phyloP scores from a whole-genome alignment of 2,888 invertebrate genomes.

The Agrotis clavis region DNA sequence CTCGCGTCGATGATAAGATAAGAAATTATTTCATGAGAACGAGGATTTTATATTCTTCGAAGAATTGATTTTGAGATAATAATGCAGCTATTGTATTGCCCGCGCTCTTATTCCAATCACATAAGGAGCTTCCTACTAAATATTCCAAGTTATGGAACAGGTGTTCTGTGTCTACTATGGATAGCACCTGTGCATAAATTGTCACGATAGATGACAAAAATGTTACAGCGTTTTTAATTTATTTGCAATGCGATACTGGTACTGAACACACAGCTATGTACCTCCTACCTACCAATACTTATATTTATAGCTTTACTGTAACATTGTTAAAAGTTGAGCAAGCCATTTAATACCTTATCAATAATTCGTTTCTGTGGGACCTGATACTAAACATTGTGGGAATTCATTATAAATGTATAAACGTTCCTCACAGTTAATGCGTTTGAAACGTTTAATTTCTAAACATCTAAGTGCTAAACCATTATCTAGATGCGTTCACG shows the following conservation, averaged over 20 bases:
- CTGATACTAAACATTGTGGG: too few relatives aligned
- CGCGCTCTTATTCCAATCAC: constrained; percentile 18
- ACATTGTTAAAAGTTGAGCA: too few relatives aligned
- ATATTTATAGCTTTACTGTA: neutral
- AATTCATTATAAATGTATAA: too few relatives aligned
- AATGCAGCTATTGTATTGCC: neutral
- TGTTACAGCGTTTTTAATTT: neutral
- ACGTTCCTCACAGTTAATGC: too few relatives aligned
- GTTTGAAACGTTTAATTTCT: too few relatives aligned
- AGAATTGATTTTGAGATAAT: constrained; percentile 35
- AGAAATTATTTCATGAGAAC: constrained; percentile 10
- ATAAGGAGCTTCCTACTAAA: neutral
- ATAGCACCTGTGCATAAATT: neutral
- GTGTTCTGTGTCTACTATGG: constrained; percentile 12
- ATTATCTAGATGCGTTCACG: too few relatives aligned
- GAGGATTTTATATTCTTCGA: constrained; percentile 20
- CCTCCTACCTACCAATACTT: neutral
- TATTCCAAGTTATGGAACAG: constrained; percentile 27
- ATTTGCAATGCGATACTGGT: neutral
- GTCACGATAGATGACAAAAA: neutral
- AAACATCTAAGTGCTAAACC: too few relatives aligned
- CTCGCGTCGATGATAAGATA: constrained; percentile 45
- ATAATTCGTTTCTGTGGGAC: too few relatives aligned
- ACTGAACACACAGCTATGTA: neutral
- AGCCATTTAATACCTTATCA: too few relatives aligned